These are phyloP conservation scores for Heteromyza rotundicornis DNA, from an alignment of 2,888 invertebrate genomes.

Conservation along the genomic window DNA sequence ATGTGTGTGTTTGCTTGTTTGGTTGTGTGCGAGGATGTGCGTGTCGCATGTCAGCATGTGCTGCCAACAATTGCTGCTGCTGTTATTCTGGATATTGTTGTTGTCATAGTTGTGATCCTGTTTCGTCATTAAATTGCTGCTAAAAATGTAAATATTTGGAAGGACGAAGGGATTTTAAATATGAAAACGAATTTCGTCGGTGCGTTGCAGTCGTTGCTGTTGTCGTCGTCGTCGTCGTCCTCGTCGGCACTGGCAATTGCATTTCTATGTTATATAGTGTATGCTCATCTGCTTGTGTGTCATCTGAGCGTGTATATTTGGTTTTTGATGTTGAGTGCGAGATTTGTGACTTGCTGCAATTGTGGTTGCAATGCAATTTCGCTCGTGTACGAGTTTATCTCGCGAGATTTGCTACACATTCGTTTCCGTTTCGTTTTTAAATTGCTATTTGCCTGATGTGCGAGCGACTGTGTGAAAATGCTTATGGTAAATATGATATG, in stretches of 20 bases:
- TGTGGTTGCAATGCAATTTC: constrained; percentile 20
- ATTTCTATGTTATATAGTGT: not conserved
- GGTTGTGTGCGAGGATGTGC: not conserved
- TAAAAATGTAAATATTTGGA: constrained; percentile 24
- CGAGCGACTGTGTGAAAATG: not conserved
- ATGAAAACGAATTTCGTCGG: constrained; percentile 10
- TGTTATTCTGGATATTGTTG: constrained; percentile 13
- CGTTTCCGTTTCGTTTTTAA: not conserved
- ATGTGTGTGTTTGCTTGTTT: too few relatives aligned
- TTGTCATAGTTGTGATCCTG: constrained; percentile 18
- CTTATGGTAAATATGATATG: not conserved
- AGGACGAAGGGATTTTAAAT: constrained; percentile 22
- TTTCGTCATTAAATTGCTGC: constrained; percentile 29
- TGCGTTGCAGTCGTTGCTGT: too few relatives aligned
- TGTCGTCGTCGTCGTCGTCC: too few relatives aligned
- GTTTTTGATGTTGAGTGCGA: constrained; percentile 25
- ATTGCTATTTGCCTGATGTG: not conserved
- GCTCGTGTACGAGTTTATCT: not conserved
- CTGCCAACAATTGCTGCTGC: constrained; percentile 6
- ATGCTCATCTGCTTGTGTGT: not conserved
- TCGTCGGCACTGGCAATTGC: too few relatives aligned
- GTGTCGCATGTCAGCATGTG: not conserved
- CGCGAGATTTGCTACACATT: not conserved
- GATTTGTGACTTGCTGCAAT: constrained; percentile 27
- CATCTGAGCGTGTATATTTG: constrained; percentile 6